Base-by-base conservation (phyloP, 2,888 invertebrate species). In the Agapetus fuscipes region DNA sequence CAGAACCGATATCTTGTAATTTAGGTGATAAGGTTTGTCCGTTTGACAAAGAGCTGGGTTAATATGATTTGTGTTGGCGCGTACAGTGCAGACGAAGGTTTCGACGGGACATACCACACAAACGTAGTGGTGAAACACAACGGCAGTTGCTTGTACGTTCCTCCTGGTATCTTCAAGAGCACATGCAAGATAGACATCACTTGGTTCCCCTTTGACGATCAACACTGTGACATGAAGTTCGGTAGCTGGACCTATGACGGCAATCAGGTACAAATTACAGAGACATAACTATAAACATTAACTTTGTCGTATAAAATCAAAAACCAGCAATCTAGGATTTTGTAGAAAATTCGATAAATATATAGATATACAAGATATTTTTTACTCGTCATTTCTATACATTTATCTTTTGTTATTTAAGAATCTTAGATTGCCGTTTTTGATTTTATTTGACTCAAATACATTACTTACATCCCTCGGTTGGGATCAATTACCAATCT, bases 191-290 rank as follows among this genome's bases (percentile, higher is more conserved):
- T 98, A 76, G 94, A 97, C 82, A 97, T 98, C 83, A 95, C 95
- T 71, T 97, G 96, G 96, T 98, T 98, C 80, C 97, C 97, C 71
- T 98, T 97, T 79, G 98, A 98, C 78, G 96, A 97, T 75, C 98
- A 98, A 81, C 85, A 87, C 74, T 98, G 98, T 79, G 86, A 90
- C 73, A 91, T 97, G 89, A 94, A 97, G 83, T 97, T 97, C 72
- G 97, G 97, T 75, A 95, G 96, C 76, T 98, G 98, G 98, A 96
- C 97, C 62, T 95, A 97, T 78, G 90, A 91, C 71, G 94, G 94
- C 76, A 84, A 83, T 76, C 88, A 89, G 86, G 89, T 89, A 85
- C 66, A 47, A 36, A 29, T 37, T 30, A 11, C 27, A 39, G 30
- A 20, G 9, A n/a, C n/a, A n/a, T n/a, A n/a, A n/a, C n/a, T n/a